A percentile compares a stretch with the other conserved stretches of the same genome.
Evolutionary conservation across 2,113 vertebrate genomes (phyloP).

Genomic region (Cyprinodon tularosa): DNA sequence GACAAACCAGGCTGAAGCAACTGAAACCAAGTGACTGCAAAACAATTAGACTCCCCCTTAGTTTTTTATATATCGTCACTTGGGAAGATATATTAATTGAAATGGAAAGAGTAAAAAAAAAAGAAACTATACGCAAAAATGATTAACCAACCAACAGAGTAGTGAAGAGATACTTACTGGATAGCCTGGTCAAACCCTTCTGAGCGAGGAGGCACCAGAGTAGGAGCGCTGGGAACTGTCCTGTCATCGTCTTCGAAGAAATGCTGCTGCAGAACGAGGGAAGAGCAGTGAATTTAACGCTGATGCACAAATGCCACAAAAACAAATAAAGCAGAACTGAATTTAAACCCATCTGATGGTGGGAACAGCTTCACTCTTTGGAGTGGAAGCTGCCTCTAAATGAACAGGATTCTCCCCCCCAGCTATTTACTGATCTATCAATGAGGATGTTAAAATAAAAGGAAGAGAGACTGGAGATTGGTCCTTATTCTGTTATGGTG

Average conservation of each 20-base stretch:
- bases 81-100: no score
- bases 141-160: no score
- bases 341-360: not conserved
- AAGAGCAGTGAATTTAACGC: not conserved
- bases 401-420: not conserved
- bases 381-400: no score
- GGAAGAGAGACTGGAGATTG: no score
- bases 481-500: no score
- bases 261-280: constrained; percentile 81
- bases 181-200: constrained; percentile 94
- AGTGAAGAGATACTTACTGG: constrained; percentile 84
- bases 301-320: fast-evolving
- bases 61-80: no score
- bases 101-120: no score
- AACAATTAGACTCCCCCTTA: no score
- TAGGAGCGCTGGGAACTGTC: constrained; percentile 95
- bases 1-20: not conserved
- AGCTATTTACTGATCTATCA: no score
- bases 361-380: not conserved
- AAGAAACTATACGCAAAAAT: no score
- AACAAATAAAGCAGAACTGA: not conserved
- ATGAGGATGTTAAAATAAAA: no score
- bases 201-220: constrained; percentile 88
- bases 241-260: constrained; percentile 95
- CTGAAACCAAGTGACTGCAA: not conserved